Evolutionary conservation across 2,888 invertebrate species (phyloP).

Genomic region (Craniophora ligustri): DNA sequence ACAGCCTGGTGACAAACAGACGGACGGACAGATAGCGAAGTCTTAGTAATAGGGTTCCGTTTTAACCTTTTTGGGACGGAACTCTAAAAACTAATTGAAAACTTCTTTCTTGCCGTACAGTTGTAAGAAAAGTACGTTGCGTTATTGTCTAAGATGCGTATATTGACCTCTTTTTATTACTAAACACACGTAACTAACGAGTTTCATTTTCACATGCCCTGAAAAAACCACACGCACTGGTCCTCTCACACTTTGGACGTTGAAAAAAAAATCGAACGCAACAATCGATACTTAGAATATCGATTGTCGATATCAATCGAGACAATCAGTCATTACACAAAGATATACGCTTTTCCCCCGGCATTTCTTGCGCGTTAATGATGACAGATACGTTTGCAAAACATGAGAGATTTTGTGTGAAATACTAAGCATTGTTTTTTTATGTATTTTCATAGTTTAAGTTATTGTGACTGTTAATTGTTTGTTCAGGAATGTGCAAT

Average conservation of each 20-base stretch:
- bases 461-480: too few species aligned
- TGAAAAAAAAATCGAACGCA: conserved; percentile 28
- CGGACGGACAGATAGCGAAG: too few species aligned
- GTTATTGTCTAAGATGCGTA: too few species aligned
- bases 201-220: conserved; percentile 46
- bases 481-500: too few species aligned
- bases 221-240: conserved; percentile 28
- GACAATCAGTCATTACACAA: conserved; percentile 55
- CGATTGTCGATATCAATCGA: conserved; percentile 51
- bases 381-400: conserved; percentile 49
- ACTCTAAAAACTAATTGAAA: too few species aligned
- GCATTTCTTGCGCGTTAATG: conserved; percentile 40
- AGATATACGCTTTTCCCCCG: conserved; percentile 51
- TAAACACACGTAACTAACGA: neutral
- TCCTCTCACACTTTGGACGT: conserved; percentile 44
- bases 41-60: too few species aligned
- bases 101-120: neutral
- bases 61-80: too few species aligned
- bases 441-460: conserved; percentile 44
- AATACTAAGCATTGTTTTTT: conserved; percentile 54
- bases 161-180: too few species aligned
- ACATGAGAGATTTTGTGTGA: conserved; percentile 55
- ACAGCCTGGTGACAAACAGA: too few species aligned
- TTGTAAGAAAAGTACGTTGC: neutral
- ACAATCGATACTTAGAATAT: conserved; percentile 54